Base-by-base conservation (phyloP, 2,113 vertebrate genomes). In the Corythornis vintsioides region DNA sequence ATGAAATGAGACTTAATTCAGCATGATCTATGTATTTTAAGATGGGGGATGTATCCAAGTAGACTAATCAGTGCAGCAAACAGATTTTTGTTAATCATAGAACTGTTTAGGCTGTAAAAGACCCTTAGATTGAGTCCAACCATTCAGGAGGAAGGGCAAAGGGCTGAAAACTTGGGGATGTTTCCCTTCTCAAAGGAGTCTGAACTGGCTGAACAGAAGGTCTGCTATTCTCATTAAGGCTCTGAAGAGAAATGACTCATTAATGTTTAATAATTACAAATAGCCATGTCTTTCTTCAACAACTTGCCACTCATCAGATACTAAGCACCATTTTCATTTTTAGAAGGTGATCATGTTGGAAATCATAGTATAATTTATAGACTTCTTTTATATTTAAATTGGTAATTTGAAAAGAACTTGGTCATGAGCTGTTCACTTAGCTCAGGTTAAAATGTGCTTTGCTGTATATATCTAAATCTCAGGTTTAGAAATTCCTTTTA, bases 1-100 rank as follows among this genome's bases (percentile, higher is more conserved):
- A 70, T 70, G 43, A 77, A 87, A 91, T 87, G 67, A 80, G 72
- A 83, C 56, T 88, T 89, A 70, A 91, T 89, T 95, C 79, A 71
- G 43, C 56, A 66, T 92, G 66, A 93, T 83, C 75, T 60, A 15
- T 83, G 75, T 50, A 53, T 87, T 79, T 89, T 67, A 47, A 70
- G 38, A n/a, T 14, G 8, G 29, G 6, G 24, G 42, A 47, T 40
- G 35, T 8, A 70, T 77, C 42, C 79, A 70, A 83, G 87, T 56
- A 70, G 87, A 63, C 85, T 77, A 59, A 77, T 83, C 67, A 86
- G 50, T 13, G 50, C 63, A 45, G 81, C 64, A 90, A 92, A 90
- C 59, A 75, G 80, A 84, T 78, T 66, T 7, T 7, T 48, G 53
- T n/a, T 65, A 19, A 17, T 38, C 33, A 38, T 40, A 40, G 35